Evolutionary conservation across 2,113 vertebrate genomes (phyloP).

Genomic region (Podarcis muralis): DNA sequence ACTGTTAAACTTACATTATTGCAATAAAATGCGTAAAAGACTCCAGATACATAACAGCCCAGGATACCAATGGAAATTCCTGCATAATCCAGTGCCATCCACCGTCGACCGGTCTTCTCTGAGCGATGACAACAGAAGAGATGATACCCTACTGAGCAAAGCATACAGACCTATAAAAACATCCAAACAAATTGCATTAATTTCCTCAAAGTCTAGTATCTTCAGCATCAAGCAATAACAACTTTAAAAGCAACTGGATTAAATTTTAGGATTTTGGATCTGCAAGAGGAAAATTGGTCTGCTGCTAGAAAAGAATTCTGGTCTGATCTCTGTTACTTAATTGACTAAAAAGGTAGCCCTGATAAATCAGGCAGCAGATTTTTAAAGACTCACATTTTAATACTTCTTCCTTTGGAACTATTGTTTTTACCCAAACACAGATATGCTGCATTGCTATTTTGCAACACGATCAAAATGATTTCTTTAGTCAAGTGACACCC

Average conservation of each 20-base stretch:
- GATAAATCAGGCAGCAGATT: neutral
- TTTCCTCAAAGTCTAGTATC: neutral
- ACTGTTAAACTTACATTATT: slow-evolving; percentile 83
- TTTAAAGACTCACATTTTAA: too few species aligned
- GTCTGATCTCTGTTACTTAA: accelerated
- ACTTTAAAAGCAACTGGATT: neutral
- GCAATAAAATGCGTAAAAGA: slow-evolving; percentile 97
- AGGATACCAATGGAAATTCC: slow-evolving; percentile 93
- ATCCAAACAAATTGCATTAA: neutral
- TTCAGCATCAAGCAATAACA: neutral
- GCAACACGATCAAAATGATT: too few species aligned
- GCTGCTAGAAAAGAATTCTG: accelerated
- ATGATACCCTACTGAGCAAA: slow-evolving; percentile 93
- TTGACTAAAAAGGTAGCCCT: neutral
- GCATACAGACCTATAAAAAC: slow-evolving; percentile 87
- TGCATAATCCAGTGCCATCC: slow-evolving; percentile 94
- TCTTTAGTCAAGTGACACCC: too few species aligned
- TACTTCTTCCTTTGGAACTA: too few species aligned
- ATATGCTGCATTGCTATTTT: too few species aligned
- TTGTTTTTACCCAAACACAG: too few species aligned
- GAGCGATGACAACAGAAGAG: slow-evolving; percentile 95
- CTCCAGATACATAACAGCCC: slow-evolving; percentile 93
- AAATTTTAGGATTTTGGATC: neutral
- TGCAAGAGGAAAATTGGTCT: accelerated
- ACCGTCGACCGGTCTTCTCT: slow-evolving; percentile 92